A percentile compares a stretch with the other conserved stretches of the same genome.
Conservation (phyloP, 1,140 invertebrate species). For the Apis cerana region DNA sequence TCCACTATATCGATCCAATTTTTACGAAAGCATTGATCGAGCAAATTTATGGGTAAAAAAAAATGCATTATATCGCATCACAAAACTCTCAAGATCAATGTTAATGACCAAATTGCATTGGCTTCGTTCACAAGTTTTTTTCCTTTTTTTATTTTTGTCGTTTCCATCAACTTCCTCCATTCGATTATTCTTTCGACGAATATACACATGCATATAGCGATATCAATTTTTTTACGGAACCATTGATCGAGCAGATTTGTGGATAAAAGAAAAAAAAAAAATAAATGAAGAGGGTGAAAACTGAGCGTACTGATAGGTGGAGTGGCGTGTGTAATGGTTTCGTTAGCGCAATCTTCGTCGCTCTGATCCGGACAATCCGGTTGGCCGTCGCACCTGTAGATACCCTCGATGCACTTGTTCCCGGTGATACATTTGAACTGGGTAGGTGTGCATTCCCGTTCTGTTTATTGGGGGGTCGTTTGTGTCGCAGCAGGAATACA, state of each 20-base stretch:
- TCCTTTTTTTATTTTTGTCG: too few relatives aligned
- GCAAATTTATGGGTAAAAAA: neutral
- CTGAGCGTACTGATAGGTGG: conserved; percentile 76
- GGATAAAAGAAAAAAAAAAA: conserved; percentile 5
- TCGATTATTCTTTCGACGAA: too few relatives aligned
- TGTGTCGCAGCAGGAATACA: conserved; percentile 76
- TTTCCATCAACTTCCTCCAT: too few relatives aligned
- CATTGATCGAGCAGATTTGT: neutral
- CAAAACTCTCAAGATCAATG: too few relatives aligned
- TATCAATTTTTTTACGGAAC: neutral
- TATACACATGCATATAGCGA: neutral
- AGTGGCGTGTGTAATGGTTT: conserved; percentile 72
- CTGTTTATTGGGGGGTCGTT: conserved; percentile 75
- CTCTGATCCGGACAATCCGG: conserved; percentile 87
- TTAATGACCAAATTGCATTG: too few relatives aligned
- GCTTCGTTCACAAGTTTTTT: too few relatives aligned
- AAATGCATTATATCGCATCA: neutral
- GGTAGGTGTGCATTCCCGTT: conserved; percentile 77
- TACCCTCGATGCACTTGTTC: conserved; percentile 81
- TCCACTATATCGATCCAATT: neutral
- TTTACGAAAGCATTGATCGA: neutral
- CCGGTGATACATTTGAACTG: conserved; percentile 82
- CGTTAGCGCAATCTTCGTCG: conserved; percentile 85
- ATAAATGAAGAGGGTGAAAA: conserved; percentile 61
- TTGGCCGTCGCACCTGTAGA: conserved; percentile 85